Percentiles rank a stretch among this genome's conserved stretches.
These are phyloP conservation scores for Drosophila sechellia DNA, from an alignment of 1,140 invertebrate species.

Conservation along the genomic window DNA sequence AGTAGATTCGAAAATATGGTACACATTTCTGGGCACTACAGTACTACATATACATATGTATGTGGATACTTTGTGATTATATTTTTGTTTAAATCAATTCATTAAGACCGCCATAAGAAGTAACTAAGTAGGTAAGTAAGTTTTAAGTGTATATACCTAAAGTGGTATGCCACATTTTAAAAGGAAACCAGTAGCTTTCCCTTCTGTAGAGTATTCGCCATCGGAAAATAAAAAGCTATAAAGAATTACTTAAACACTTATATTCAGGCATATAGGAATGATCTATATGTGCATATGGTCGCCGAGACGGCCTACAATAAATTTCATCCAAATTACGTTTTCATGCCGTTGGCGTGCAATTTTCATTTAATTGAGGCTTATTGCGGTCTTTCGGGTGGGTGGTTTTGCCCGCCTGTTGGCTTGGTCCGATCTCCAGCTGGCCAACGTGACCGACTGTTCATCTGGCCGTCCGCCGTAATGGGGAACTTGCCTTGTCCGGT, in stretches of 20 bases:
- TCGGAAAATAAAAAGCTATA: background rate
- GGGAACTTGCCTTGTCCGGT: conserved; percentile 52
- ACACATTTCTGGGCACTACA: conserved; percentile 1
- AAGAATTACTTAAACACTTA: conserved; percentile 15
- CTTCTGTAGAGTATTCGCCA: background rate
- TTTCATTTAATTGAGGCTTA: conserved; percentile 78
- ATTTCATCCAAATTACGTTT: conserved; percentile 69
- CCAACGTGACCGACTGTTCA: conserved; percentile 17
- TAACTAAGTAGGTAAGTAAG: too few relatives aligned
- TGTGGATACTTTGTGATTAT: conserved; percentile 3
- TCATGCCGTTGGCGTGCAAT: conserved; percentile 61
- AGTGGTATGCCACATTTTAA: background rate
- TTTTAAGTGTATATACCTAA: too few relatives aligned
- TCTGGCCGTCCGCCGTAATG: conserved; percentile 17
- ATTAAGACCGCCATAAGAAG: too few relatives aligned
- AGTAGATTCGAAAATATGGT: conserved; percentile 18
- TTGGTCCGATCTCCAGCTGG: conserved; percentile 56
- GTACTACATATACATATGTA: background rate
- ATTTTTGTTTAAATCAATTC: background rate
- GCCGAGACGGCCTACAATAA: conserved; percentile 64
- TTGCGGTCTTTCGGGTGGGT: conserved; percentile 65
- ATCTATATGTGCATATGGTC: conserved; percentile 38
- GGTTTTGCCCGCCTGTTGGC: conserved; percentile 43
- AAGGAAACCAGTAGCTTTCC: background rate
- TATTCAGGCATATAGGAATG: conserved; percentile 24